Conservation (phyloP, 1,140 invertebrate species). For the Tetramorium simillimum region DNA sequence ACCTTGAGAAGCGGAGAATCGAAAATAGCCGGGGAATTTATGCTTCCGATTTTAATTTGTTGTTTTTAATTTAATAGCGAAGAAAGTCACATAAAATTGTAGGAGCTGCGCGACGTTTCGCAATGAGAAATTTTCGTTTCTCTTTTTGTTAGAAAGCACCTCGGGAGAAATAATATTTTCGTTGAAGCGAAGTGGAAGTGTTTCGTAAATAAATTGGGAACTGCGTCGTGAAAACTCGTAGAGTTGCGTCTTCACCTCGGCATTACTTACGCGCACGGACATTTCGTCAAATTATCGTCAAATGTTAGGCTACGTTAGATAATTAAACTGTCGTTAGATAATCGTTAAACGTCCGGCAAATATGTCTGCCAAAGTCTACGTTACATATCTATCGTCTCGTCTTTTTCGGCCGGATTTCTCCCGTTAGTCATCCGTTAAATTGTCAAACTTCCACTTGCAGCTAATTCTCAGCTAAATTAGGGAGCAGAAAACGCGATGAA, state of each 20-base stretch:
- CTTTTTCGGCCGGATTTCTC: not conserved
- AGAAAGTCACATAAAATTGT: not conserved
- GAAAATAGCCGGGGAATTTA: not conserved
- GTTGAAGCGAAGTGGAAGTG: not conserved
- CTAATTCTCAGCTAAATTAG: not conserved
- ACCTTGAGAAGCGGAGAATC: not conserved
- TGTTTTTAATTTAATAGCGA: not conserved
- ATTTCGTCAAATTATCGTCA: not conserved
- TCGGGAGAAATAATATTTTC: not conserved
- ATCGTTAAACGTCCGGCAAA: not conserved
- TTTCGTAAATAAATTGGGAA: not conserved
- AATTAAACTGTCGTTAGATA: not conserved
- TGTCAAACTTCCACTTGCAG: conserved; percentile 17
- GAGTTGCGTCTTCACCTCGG: not conserved
- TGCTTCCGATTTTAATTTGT: not conserved
- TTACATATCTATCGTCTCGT: not conserved
- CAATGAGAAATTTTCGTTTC: not conserved
- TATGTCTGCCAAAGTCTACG: not conserved
- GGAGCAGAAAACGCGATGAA: conserved; percentile 9
- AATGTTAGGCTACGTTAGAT: too few species aligned
- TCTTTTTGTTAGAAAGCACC: not conserved
- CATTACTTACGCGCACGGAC: not conserved
- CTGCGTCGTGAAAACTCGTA: too few species aligned
- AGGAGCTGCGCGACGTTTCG: not conserved
- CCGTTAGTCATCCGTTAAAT: not conserved